A percentile compares a stretch with the other conserved stretches of the same genome.
These are phyloP conservation scores for Meloidogyne floridensis DNA, from an alignment of 1,140 invertebrate genomes.

Conservation along the genomic window DNA sequence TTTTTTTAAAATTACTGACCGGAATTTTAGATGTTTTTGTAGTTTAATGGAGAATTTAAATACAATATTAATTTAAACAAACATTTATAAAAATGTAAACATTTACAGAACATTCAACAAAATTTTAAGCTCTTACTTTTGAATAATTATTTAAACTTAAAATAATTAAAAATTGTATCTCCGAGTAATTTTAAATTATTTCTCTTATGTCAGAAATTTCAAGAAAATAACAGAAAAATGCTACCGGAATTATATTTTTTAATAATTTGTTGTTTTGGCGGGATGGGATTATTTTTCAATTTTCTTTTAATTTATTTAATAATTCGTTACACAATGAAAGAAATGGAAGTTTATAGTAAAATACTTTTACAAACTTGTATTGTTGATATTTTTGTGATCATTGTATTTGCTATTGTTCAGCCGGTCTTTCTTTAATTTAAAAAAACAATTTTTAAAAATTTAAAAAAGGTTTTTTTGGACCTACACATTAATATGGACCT, in stretches of 20 bases:
- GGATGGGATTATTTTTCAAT: background rate
- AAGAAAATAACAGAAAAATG: background rate
- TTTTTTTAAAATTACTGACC: too few species aligned
- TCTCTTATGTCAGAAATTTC: too few species aligned
- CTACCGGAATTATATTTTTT: background rate
- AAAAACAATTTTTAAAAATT: background rate
- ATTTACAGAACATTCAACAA: too few species aligned
- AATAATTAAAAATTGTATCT: too few species aligned
- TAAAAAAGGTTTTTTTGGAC: background rate
- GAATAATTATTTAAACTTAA: too few species aligned
- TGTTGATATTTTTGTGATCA: background rate
- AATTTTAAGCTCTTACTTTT: too few species aligned
- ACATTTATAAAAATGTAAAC: too few species aligned
- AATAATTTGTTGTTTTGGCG: background rate
- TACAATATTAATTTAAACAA: too few species aligned
- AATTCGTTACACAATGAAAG: background rate
- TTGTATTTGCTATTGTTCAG: background rate
- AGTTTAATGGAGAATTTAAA: too few species aligned
- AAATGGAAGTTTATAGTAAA: background rate
- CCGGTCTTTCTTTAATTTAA: background rate
- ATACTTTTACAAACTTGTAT: constrained; percentile 13
- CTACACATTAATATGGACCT: constrained; percentile 5
- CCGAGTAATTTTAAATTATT: too few species aligned
- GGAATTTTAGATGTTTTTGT: too few species aligned
- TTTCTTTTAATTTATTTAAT: constrained; percentile 10